phyloP scores from a whole-genome alignment of 2,888 invertebrate genomes.

The Synergus laeviventris region DNA sequence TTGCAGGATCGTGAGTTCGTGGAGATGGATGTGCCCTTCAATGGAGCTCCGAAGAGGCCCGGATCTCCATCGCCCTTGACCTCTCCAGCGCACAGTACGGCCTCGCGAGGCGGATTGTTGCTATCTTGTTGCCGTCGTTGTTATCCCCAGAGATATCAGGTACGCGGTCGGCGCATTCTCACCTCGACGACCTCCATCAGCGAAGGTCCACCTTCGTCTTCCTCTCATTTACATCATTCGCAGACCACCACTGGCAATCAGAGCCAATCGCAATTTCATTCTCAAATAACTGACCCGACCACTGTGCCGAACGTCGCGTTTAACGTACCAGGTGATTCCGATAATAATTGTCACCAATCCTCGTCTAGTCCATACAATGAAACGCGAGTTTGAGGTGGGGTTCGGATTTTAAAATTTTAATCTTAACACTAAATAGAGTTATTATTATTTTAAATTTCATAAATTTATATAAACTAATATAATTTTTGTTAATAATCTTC shows the following conservation, averaged over 20 bases:
- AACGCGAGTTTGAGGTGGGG: conserved; percentile 70
- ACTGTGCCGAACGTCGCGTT: conserved; percentile 73
- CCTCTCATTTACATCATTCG: conserved; percentile 70
- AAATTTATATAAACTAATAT: neutral
- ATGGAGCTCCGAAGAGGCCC: conserved; percentile 94
- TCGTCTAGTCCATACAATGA: conserved; percentile 72
- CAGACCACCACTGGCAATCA: conserved; percentile 60
- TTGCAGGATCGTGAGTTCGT: conserved; percentile 96
- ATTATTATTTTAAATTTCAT: neutral
- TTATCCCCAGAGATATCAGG: conserved; percentile 93
- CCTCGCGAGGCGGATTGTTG: conserved; percentile 82
- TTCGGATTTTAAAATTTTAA: conserved; percentile 40
- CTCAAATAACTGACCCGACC: conserved; percentile 65
- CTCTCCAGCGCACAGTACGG: conserved; percentile 91
- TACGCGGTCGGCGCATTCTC: conserved; percentile 77
- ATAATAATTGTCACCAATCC: conserved; percentile 60
- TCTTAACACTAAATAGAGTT: neutral
- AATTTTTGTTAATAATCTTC: neutral
- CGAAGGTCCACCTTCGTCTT: conserved; percentile 70
- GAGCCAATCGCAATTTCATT: conserved; percentile 59
- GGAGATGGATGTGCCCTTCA: conserved; percentile 95
- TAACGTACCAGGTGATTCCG: conserved; percentile 68
- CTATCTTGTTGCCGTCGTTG: conserved; percentile 90
- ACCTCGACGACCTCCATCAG: conserved; percentile 74
- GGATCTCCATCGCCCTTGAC: conserved; percentile 92